Evolutionary conservation across 1,140 invertebrate genomes (phyloP).

Genomic region (Halyomorpha halys): DNA sequence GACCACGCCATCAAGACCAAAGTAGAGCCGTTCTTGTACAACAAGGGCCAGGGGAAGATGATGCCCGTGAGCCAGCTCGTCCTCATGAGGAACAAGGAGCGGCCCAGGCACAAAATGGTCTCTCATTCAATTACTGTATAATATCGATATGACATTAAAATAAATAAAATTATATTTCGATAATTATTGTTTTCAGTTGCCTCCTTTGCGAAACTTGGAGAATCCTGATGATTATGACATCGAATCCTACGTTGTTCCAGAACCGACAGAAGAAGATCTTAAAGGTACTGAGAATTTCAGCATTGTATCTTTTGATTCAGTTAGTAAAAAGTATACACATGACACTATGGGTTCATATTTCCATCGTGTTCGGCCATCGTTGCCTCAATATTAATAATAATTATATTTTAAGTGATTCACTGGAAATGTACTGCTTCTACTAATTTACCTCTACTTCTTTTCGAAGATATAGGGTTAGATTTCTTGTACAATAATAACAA

Average conservation of each 20-base stretch:
- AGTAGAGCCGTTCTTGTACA: constrained; percentile 86
- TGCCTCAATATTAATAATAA: too few relatives aligned
- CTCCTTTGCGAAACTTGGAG: constrained; percentile 61
- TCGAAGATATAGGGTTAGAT: too few relatives aligned
- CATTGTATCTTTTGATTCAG: too few relatives aligned
- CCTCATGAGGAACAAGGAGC: constrained; percentile 73
- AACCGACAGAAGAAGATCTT: constrained; percentile 25
- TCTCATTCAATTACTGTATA: constrained; percentile 18
- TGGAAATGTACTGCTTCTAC: too few relatives aligned
- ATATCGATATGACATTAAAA: neutral
- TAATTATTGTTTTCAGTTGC: constrained; percentile 42
- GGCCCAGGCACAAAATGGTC: constrained; percentile 67
- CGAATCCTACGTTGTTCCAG: constrained; percentile 36
- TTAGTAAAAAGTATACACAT: too few relatives aligned
- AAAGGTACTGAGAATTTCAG: constrained; percentile 4
- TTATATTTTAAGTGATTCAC: too few relatives aligned
- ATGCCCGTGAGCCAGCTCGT: constrained; percentile 82
- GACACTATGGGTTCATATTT: too few relatives aligned
- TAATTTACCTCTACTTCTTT: too few relatives aligned
- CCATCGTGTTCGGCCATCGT: too few relatives aligned
- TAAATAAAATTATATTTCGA: neutral
- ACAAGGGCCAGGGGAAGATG: constrained; percentile 79
- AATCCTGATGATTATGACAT: constrained; percentile 74
- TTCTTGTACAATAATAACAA: too few relatives aligned
- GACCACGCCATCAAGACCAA: constrained; percentile 83